Percentiles rank a stretch among this genome's conserved stretches.
Evolutionary conservation across 2,888 invertebrate genomes (phyloP).

Genomic region (Cerastis leucographa): DNA sequence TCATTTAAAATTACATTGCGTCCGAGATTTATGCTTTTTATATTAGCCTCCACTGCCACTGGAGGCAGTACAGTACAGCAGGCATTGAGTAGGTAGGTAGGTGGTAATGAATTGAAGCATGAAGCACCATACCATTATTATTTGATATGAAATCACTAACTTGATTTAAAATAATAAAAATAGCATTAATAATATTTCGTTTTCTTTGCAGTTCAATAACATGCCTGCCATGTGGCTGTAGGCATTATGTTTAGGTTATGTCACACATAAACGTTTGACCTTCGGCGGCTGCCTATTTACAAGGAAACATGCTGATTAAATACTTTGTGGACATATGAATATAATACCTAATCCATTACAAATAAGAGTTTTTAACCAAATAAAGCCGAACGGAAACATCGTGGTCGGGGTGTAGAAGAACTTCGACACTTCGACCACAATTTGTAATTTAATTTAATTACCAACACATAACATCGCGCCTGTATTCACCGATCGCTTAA

Average conservation of each 20-base stretch:
- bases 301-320: constrained; percentile 9
- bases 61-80: too few species aligned
- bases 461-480: not conserved
- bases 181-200: not conserved
- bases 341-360: not conserved
- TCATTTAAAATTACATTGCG: constrained; percentile 45
- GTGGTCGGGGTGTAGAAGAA: not conserved
- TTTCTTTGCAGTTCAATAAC: not conserved
- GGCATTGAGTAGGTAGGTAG: not conserved
- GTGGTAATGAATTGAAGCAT: constrained; percentile 1
- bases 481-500: not conserved
- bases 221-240: not conserved
- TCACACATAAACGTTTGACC: not conserved
- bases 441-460: not conserved
- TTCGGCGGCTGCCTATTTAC: not conserved
- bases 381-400: not conserved
- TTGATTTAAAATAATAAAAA: not conserved
- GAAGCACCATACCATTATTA: not conserved
- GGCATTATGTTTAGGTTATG: not conserved
- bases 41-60: constrained; percentile 21
- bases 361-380: too few species aligned
- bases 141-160: not conserved
- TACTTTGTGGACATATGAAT: not conserved
- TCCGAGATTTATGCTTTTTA: constrained; percentile 23
- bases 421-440: not conserved